phyloP scores from a whole-genome alignment of 2,797 vertebrate species.

The Anas capensis region DNA sequence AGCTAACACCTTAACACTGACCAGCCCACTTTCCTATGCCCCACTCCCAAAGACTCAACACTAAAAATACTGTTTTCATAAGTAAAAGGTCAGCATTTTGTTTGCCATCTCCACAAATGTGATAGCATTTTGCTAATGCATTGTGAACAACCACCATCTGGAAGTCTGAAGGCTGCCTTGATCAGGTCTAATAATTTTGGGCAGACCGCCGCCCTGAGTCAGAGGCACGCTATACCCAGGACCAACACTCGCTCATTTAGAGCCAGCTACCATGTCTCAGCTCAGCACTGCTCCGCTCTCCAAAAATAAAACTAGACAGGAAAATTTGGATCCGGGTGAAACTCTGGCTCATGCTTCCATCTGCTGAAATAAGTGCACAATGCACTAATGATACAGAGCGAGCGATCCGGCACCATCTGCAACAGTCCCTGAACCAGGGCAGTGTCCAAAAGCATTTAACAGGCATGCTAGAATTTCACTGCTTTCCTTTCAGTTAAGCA shows the following conservation, averaged over 20 bases:
- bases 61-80: not conserved
- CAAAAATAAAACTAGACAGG: not conserved
- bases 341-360: not conserved
- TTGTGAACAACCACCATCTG: not conserved
- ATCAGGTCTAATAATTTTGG: not conserved
- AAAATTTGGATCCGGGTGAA: not conserved
- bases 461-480: constrained; percentile 15
- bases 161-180: not conserved
- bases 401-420: not conserved
- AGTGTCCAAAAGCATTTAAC: not conserved
- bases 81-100: not conserved
- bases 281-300: not conserved
- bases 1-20: not conserved
- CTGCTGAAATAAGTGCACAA: not conserved
- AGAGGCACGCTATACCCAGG: not conserved
- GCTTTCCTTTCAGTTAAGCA: constrained; percentile 18
- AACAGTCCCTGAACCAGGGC: not conserved
- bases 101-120: not conserved
- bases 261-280: not conserved
- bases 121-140: not conserved
- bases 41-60: not conserved
- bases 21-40: no score
- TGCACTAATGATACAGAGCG: rapidly evolving
- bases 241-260: not conserved
- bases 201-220: not conserved